Evolutionary conservation across 2,113 vertebrate species (phyloP).

Genomic region (Amazona guildingii): DNA sequence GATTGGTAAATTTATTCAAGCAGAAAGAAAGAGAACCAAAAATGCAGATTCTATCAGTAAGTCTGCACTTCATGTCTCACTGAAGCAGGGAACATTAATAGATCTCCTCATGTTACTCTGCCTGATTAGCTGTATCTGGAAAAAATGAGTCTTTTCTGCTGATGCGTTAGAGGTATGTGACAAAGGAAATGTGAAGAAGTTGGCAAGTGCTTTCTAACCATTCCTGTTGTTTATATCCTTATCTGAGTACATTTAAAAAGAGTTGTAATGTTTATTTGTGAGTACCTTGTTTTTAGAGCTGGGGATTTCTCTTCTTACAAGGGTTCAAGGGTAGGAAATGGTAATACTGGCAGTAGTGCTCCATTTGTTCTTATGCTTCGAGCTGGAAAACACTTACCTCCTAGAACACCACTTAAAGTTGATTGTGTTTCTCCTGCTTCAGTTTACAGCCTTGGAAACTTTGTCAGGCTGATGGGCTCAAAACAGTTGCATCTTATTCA

Average conservation of each 20-base stretch:
- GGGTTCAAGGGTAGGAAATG: neutral
- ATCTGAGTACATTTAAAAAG: neutral
- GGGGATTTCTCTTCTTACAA: neutral
- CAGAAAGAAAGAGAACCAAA: conserved; percentile 16
- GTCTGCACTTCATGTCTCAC: neutral
- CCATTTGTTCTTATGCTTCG: neutral
- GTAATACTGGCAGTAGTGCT: neutral
- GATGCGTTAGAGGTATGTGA: neutral
- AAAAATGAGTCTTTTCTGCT: neutral
- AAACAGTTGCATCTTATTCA: neutral
- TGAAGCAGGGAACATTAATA: neutral
- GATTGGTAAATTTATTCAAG: neutral
- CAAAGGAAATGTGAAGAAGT: neutral
- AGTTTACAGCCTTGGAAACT: neutral
- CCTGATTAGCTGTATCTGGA: neutral
- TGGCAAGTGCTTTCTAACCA: neutral
- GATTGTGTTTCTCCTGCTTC: neutral
- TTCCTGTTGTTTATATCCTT: neutral
- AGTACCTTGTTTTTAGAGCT: neutral
- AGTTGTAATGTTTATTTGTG: neutral
- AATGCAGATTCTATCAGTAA: conserved; percentile 27
- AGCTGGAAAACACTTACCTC: neutral
- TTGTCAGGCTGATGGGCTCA: neutral
- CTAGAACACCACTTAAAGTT: neutral
- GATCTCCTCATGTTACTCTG: neutral